A percentile compares a stretch with the other conserved stretches of the same genome.
Evolutionary conservation across 2,888 invertebrate genomes (phyloP).

Genomic region (Ichneumoninae sp.): DNA sequence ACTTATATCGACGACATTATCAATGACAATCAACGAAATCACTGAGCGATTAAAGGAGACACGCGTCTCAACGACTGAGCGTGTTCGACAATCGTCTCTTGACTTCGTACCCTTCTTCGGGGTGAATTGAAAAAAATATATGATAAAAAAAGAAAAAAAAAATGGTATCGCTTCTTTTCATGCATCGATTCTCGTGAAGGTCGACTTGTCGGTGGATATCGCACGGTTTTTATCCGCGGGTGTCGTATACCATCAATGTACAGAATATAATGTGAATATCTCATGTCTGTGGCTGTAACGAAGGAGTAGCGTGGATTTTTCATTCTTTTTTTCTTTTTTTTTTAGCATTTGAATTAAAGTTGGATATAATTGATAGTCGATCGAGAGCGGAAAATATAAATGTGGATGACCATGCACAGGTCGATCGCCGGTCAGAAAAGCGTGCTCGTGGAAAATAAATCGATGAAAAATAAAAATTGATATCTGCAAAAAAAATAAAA

Average conservation of each 20-base stretch:
- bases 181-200: slow-evolving; percentile 71
- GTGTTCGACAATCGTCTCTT: background rate
- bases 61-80: background rate
- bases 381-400: slow-evolving; percentile 8
- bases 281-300: slow-evolving; percentile 39
- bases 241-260: slow-evolving; percentile 33
- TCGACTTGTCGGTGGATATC: slow-evolving; percentile 75
- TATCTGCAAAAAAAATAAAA: slow-evolving; percentile 16
- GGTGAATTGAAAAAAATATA: slow-evolving; percentile 1
- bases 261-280: slow-evolving; percentile 32
- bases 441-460: slow-evolving; percentile 6
- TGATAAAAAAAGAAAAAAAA: slow-evolving; percentile 18
- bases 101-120: background rate
- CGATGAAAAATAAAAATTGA: background rate
- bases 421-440: background rate
- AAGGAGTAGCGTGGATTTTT: slow-evolving; percentile 37
- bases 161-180: slow-evolving; percentile 41
- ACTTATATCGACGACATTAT: background rate
- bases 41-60: slow-evolving; percentile 41
- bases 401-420: slow-evolving; percentile 38
- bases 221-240: slow-evolving; percentile 21
- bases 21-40: slow-evolving; percentile 21
- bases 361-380: background rate
- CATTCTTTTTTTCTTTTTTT: background rate
- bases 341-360: slow-evolving; percentile 14